Conservation (phyloP, 2,113 vertebrate species). For the Siniperca chuatsi region DNA sequence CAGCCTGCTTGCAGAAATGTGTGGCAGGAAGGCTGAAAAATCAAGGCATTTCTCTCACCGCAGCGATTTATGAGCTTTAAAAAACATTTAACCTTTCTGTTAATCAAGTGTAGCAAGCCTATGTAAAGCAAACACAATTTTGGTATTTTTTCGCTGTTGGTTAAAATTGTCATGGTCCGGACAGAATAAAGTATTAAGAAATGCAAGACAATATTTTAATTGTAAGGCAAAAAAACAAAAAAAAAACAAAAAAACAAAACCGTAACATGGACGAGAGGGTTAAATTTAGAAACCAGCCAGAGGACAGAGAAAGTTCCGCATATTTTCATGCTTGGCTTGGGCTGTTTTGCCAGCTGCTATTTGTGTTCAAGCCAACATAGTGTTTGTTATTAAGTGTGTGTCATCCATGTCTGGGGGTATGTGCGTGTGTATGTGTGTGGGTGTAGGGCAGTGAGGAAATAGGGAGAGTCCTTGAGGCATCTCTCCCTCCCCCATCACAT, state of each 20-base stretch:
- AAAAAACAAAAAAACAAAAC: background rate
- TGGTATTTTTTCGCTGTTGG: too few species aligned
- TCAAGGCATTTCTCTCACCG: background rate
- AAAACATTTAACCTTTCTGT: background rate
- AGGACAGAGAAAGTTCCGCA: conserved; percentile 77
- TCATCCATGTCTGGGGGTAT: conserved; percentile 54
- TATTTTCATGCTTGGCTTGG: conserved; percentile 80
- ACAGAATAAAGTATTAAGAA: background rate
- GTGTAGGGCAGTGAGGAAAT: conserved; percentile 42
- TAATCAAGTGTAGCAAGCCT: background rate
- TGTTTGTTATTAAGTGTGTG: conserved; percentile 69
- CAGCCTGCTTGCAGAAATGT: conserved; percentile 44
- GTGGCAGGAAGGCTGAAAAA: conserved; percentile 4
- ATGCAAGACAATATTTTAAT: conserved; percentile 2
- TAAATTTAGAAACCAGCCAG: conserved; percentile 75
- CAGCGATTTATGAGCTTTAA: background rate
- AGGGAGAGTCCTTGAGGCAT: conserved; percentile 70
- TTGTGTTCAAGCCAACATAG: conserved; percentile 58
- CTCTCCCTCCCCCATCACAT: conserved; percentile 65
- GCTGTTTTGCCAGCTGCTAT: conserved; percentile 77
- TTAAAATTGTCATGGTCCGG: background rate
- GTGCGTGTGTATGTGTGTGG: conserved; percentile 18
- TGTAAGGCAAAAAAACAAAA: conserved; percentile 15
- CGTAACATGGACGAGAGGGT: conserved; percentile 28
- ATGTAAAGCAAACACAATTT: background rate